Conservation (phyloP, 2,797 vertebrate species). For the Margarornis squamiger region DNA sequence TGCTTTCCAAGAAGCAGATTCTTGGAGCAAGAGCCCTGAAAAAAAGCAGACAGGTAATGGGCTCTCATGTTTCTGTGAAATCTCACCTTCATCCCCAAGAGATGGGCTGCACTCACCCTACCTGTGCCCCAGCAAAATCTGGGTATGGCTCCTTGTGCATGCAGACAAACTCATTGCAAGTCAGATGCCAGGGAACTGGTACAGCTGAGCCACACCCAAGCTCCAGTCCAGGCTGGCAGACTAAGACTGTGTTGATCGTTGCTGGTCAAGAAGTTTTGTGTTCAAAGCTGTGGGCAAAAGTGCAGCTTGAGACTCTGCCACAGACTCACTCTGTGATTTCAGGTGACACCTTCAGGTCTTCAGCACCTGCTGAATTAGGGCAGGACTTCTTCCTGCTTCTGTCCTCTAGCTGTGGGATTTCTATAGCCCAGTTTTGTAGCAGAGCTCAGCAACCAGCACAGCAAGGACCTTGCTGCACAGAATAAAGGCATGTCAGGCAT, state of each 20-base stretch:
- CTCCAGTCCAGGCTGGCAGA: background rate
- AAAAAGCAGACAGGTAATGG: background rate
- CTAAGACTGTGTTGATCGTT: background rate
- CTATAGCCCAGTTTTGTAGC: background rate
- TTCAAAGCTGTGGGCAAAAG: background rate
- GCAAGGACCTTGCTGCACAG: background rate
- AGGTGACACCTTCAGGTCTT: background rate
- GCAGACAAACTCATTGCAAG: background rate
- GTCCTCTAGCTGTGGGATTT: background rate
- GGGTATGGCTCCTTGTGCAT: rapidly evolving
- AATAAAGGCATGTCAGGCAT: background rate
- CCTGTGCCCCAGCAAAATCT: background rate
- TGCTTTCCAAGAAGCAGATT: background rate
- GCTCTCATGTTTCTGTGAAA: background rate
- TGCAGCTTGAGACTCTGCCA: background rate
- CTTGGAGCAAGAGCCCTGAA: background rate
- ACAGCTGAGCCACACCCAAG: background rate
- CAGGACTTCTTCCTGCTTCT: background rate
- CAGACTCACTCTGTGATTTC: background rate
- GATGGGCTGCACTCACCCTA: background rate
- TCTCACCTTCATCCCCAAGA: background rate
- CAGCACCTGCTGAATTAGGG: background rate
- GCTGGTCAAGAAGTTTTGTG: background rate
- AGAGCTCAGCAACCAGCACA: background rate
- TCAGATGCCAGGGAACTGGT: background rate